Conservation (phyloP, 2,113 vertebrate species). For the Sebastes fasciatus region DNA sequence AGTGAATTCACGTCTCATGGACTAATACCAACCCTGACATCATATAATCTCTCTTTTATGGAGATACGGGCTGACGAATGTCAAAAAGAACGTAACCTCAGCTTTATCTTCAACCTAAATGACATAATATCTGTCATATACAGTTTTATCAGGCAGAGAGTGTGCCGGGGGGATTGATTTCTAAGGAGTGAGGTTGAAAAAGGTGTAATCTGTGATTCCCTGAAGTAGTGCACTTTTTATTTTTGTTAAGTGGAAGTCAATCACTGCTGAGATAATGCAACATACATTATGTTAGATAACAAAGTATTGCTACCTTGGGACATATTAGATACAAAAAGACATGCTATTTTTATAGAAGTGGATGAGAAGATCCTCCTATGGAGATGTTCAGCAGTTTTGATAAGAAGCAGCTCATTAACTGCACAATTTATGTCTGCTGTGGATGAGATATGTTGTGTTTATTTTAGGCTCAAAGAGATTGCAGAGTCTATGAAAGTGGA, state of each 20-base stretch:
- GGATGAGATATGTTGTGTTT: conserved; percentile 34
- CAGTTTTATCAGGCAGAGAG: conserved; percentile 29
- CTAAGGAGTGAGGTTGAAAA: conserved; percentile 3
- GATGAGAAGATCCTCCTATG: conserved; percentile 12
- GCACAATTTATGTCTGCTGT: conserved; percentile 12
- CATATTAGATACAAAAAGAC: neutral
- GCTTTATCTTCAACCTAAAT: conserved; percentile 50
- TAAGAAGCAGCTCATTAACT: conserved; percentile 43
- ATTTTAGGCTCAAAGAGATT: conserved; percentile 7
- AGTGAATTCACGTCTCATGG: conserved; percentile 36
- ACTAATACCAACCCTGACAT: conserved; percentile 24
- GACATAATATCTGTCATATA: conserved; percentile 18
- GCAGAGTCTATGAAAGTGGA: neutral
- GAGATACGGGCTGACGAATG: conserved; percentile 48
- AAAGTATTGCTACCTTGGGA: conserved; percentile 11
- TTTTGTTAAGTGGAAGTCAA: neutral
- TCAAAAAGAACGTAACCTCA: conserved; percentile 21
- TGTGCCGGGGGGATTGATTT: conserved; percentile 31
- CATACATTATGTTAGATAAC: neutral
- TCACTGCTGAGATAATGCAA: conserved; percentile 2
- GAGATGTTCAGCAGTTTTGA: conserved; percentile 9
- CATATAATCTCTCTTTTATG: conserved; percentile 21
- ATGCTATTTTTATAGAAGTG: conserved; percentile 28
- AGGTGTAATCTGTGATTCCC: neutral
- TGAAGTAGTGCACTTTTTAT: conserved; percentile 18